phyloP scores from a whole-genome alignment of 1,140 invertebrate genomes.

The Saccostrea glomerata region DNA sequence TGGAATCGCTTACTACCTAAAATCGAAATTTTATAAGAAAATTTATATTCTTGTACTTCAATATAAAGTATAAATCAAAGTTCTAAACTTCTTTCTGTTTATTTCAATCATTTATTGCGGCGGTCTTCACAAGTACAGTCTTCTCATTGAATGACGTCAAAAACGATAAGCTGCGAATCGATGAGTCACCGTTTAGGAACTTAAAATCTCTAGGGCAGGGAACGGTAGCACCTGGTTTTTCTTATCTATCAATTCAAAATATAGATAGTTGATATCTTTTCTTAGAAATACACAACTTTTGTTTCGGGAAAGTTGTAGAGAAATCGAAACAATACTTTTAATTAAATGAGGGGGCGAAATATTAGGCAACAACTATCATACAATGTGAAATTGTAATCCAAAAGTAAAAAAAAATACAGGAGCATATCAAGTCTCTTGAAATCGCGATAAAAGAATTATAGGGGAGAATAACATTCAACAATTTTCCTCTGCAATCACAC shows the following conservation, averaged over 20 bases:
- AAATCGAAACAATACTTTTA: background rate
- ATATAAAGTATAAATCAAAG: no score
- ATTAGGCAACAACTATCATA: no score
- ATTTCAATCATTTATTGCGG: background rate
- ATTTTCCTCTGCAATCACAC: background rate
- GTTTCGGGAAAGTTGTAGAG: background rate
- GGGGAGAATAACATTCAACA: background rate
- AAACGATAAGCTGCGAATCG: background rate
- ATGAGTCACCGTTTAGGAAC: constrained; percentile 19
- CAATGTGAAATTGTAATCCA: no score
- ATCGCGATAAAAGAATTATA: background rate
- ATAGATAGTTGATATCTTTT: background rate
- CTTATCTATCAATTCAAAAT: background rate
- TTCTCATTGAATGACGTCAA: constrained; percentile 20
- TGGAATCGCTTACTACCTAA: no score
- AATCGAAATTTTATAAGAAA: no score
- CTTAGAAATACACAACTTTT: background rate
- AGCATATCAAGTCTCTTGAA: background rate
- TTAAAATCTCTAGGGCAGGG: background rate
- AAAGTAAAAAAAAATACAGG: no score
- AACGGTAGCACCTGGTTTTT: background rate
- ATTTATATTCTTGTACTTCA: no score
- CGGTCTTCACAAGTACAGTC: background rate
- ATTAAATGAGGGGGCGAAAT: background rate
- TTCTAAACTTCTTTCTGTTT: background rate